Conservation (phyloP, 2,113 vertebrate genomes). For the Vireo altiloquus region DNA sequence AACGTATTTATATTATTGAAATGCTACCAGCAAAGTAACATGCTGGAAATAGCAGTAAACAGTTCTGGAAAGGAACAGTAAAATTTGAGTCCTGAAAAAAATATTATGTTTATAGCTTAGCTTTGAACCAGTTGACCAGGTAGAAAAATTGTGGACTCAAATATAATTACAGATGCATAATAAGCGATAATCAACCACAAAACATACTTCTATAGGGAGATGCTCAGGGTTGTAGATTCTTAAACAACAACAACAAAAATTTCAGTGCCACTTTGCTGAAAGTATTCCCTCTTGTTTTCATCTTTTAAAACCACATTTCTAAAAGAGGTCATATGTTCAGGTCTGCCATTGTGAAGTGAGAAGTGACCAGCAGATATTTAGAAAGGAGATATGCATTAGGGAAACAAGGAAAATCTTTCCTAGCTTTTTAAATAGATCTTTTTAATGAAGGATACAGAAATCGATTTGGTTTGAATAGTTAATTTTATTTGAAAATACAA, state of each 20-base stretch:
- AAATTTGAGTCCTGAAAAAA: neutral
- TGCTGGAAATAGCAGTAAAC: neutral
- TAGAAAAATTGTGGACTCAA: neutral
- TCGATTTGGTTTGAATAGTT: neutral
- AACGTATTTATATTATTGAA: neutral
- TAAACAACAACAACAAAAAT: neutral
- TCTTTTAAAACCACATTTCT: neutral
- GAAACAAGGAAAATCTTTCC: neutral
- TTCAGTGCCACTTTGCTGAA: neutral
- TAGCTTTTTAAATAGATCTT: neutral
- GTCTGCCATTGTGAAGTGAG: neutral
- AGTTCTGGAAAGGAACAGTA: neutral
- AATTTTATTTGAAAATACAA: neutral
- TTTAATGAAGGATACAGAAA: neutral
- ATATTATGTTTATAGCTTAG: neutral
- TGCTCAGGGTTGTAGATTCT: neutral
- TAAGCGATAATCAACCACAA: neutral
- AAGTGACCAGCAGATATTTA: neutral
- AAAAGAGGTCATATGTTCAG: neutral
- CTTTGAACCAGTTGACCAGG: neutral
- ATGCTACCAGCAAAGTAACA: neutral
- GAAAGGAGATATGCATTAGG: neutral
- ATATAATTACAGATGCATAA: neutral
- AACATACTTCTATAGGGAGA: neutral
- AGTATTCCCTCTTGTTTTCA: neutral